Base-by-base conservation (phyloP, 2,113 vertebrate genomes). In the Apaloderma vittatum region DNA sequence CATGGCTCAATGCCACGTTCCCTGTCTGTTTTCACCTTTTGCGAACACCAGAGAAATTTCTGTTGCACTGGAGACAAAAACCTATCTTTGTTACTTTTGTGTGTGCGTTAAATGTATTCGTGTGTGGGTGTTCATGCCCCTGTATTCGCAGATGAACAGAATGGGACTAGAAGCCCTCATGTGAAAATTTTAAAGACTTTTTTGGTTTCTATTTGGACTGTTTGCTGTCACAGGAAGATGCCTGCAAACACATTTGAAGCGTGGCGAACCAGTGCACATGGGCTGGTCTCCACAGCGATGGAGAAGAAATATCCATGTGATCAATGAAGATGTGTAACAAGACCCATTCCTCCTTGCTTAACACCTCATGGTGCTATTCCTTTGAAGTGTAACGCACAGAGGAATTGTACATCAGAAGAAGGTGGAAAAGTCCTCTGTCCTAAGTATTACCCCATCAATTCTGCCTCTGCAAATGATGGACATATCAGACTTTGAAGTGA, bases 371-470 rank as follows among this genome's bases (percentile, higher is more conserved):
- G 68, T 0, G 10, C 22, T 79, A 80, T n/a, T 87, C 21, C 59
- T 95, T 96, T 95, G 86, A 96, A 92, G 78, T 95, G 21, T 55
- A 83, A 74, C 11, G 49, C 54, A 78, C 32, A 43, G 20, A 49
- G 48, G 77, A 93, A 66, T 22, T 81, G 58, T 55, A 84, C 1
- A 10, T 59, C 62, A 85, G 66, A 70, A 84, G 65, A 73, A 90
- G 92, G 59, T 20, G 49, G 66, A 62, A 81, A 95, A 81, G 72
- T 57, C 70, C 36, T 92, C 86, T 70, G 18, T 75, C 76, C 76
- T 32, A 57, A 29, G 24, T 61, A 93, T 79, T 83, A 96, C 90
- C 65, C 79, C 88, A 88, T 95, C 85, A 96, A 90, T 93, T 93
- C 86, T 81, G 52, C n/a, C 30, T 90, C 68, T 89, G 61, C 57